Conservation (phyloP, 2,888 invertebrate genomes). For the Drosophila lacicola region DNA sequence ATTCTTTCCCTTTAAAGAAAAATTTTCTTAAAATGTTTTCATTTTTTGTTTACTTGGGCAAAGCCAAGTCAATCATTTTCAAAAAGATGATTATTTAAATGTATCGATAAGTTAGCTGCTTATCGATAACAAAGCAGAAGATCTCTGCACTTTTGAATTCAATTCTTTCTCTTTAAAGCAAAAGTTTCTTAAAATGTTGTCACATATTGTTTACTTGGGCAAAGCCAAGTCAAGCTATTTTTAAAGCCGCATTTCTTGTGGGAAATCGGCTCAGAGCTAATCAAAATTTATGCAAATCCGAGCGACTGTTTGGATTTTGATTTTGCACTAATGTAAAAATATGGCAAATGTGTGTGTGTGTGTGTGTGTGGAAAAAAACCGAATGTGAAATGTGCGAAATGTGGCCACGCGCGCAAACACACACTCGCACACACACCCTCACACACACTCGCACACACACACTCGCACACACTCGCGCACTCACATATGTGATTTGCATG, state of each 20-base stretch:
- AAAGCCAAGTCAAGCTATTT: not conserved
- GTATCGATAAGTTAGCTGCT: too few relatives aligned
- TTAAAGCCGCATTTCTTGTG: not conserved
- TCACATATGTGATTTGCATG: conserved; percentile 52
- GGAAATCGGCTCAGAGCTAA: conserved; percentile 44
- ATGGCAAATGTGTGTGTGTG: conserved; percentile 38
- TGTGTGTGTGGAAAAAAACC: conserved; percentile 62
- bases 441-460: conserved; percentile 21
- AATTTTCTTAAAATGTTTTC: too few relatives aligned
- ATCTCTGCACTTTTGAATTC: too few relatives aligned
- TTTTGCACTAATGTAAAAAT: conserved; percentile 68
- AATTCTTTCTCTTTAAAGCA: too few relatives aligned
- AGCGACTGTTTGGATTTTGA: conserved; percentile 50
- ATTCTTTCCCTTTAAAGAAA: too few relatives aligned
- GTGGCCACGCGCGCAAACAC: conserved; percentile 30
- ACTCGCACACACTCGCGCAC: conserved; percentile 9
- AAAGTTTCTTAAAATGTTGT: not conserved
- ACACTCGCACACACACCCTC: conserved; percentile 17
- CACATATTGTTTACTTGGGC: too few relatives aligned
- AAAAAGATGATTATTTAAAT: too few relatives aligned
- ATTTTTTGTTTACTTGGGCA: too few relatives aligned
- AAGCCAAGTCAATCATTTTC: too few relatives aligned
- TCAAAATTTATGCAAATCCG: conserved; percentile 72
- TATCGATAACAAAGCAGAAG: not conserved
- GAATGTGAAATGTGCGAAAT: conserved; percentile 70